A percentile compares a stretch with the other conserved stretches of the same genome.
Evolutionary conservation across 2,888 invertebrate species (phyloP).

Genomic region (Pimpla rufipes): DNA sequence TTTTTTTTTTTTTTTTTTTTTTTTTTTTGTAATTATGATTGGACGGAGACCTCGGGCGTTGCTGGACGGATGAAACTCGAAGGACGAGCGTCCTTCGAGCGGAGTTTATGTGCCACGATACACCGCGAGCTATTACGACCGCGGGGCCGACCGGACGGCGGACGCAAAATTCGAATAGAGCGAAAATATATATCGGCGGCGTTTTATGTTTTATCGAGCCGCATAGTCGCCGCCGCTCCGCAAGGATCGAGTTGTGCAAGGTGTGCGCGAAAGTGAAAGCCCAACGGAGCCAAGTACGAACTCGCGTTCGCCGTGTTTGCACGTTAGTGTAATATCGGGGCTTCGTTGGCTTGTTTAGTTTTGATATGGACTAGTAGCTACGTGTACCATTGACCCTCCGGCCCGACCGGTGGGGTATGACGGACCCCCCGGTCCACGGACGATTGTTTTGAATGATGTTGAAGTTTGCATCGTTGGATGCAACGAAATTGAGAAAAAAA

Average conservation of each 20-base stretch:
- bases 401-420: background rate
- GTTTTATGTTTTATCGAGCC: constrained; percentile 48
- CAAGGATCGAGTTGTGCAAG: constrained; percentile 70
- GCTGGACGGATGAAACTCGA: constrained; percentile 16
- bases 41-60: constrained; percentile 26
- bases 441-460: too few relatives aligned
- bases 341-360: constrained; percentile 20
- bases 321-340: constrained; percentile 42
- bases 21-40: constrained; percentile 32
- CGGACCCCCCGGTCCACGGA: constrained; percentile 5
- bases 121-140: too few relatives aligned
- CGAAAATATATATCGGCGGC: constrained; percentile 3
- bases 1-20: background rate
- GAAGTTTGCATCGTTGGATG: too few relatives aligned
- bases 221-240: constrained; percentile 41
- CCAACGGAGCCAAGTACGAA: constrained; percentile 51
- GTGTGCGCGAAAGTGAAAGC: constrained; percentile 72
- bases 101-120: too few relatives aligned
- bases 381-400: constrained; percentile 47
- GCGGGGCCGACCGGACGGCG: too few relatives aligned
- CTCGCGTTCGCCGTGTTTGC: constrained; percentile 62
- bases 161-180: too few relatives aligned
- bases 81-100: constrained; percentile 48
- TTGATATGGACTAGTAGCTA: constrained; percentile 20
- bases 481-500: too few relatives aligned